Conservation (phyloP, 1,140 invertebrate species). For the Diploscapter pachys region DNA sequence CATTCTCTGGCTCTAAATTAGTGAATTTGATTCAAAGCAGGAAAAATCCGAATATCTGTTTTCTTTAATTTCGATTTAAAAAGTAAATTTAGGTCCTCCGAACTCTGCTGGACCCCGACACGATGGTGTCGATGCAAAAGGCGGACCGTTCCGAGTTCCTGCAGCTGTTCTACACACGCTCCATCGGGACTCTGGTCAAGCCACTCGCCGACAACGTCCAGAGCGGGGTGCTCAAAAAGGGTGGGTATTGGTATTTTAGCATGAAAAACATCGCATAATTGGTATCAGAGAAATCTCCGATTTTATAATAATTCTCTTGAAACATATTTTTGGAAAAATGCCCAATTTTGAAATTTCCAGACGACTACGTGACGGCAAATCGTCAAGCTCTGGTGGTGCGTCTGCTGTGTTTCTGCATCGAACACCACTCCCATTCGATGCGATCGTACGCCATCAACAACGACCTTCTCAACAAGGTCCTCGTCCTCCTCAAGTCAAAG, state of each 20-base stretch:
- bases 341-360: conserved; percentile 61
- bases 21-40: too few relatives aligned
- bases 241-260: not conserved
- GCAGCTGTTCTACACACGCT: conserved; percentile 97
- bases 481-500: conserved; percentile 92
- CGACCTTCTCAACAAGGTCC: conserved; percentile 85
- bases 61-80: too few relatives aligned
- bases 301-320: not conserved
- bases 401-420: conserved; percentile 97
- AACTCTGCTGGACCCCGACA: conserved; percentile 93
- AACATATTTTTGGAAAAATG: conserved; percentile 3
- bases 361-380: conserved; percentile 94
- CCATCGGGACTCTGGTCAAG: conserved; percentile 71
- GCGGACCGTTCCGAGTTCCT: conserved; percentile 96
- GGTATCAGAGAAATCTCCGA: too few relatives aligned
- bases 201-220: conserved; percentile 51
- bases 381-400: conserved; percentile 88
- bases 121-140: conserved; percentile 79
- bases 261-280: too few relatives aligned
- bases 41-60: too few relatives aligned
- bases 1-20: too few relatives aligned
- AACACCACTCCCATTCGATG: conserved; percentile 97
- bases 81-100: conserved; percentile 69
- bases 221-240: conserved; percentile 32
- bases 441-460: conserved; percentile 96